phyloP scores from a whole-genome alignment of 1,140 invertebrate species.

The Drosophila micromelanica region DNA sequence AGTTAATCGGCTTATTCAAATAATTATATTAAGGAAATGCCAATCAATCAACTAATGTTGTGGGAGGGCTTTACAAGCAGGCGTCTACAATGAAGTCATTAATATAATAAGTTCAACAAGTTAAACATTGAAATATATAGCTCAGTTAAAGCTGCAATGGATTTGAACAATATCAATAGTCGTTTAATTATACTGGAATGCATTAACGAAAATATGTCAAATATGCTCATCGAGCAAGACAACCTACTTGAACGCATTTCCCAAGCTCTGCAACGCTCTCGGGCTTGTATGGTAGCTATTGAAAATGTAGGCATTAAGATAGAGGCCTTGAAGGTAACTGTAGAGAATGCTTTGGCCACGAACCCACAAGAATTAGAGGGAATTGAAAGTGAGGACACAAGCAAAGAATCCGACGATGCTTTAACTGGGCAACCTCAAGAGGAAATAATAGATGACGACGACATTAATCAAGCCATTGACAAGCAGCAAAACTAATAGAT shows the following conservation, averaged over 20 bases:
- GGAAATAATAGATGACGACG: neutral
- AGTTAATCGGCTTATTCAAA: constrained; percentile 64
- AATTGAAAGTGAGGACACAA: neutral
- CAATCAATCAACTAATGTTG: constrained; percentile 50
- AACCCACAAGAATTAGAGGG: neutral
- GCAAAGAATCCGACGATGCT: too few relatives aligned
- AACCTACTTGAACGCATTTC: constrained; percentile 33
- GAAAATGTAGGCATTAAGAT: constrained; percentile 31
- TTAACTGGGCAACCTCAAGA: neutral
- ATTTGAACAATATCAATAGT: neutral
- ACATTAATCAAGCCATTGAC: too few relatives aligned
- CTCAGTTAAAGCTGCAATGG: constrained; percentile 36
- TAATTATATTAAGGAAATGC: constrained; percentile 52
- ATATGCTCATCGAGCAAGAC: constrained; percentile 45
- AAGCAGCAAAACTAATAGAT: too few relatives aligned
- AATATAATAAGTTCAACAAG: neutral
- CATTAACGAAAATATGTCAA: constrained; percentile 50
- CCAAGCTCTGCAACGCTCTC: constrained; percentile 21
- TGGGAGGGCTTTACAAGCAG: neutral
- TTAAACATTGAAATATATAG: constrained; percentile 1
- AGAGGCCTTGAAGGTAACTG: constrained; percentile 33
- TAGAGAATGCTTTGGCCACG: constrained; percentile 17
- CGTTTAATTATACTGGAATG: constrained; percentile 44
- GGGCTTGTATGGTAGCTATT: constrained; percentile 22
- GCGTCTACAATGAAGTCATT: neutral